A percentile compares a stretch with the other conserved stretches of the same genome.
These are phyloP conservation scores for Prorops nasuta DNA, from an alignment of 1,140 invertebrate genomes.

Conservation along the genomic window DNA sequence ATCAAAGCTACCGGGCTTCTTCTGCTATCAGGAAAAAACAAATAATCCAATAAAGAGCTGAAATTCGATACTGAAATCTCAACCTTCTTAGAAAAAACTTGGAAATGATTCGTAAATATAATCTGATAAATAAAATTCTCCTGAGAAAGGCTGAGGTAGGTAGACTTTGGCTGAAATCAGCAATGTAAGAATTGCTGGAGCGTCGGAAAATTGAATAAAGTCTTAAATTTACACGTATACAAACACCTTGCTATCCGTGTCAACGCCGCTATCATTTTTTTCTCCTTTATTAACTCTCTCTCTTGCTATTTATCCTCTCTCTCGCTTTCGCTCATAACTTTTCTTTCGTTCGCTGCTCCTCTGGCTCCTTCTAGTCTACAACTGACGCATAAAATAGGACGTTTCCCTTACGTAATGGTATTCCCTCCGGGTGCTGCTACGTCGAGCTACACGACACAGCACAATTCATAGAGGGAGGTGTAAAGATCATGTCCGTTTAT, in stretches of 20 bases:
- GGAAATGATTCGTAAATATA: no score
- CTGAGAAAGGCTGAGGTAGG: no score
- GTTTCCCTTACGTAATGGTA: conserved; percentile 30
- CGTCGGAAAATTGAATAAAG: no score
- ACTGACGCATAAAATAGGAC: conserved; percentile 9
- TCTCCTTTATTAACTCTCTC: background rate
- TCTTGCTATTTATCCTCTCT: background rate
- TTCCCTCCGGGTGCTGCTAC: conserved; percentile 22
- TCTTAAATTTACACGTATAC: no score
- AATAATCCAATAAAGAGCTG: no score
- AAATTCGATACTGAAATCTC: no score
- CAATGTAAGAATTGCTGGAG: no score
- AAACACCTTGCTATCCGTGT: background rate
- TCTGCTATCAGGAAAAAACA: no score
- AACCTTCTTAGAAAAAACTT: no score
- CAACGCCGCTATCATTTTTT: background rate
- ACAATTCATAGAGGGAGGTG: conserved; percentile 9
- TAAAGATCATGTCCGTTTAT: background rate
- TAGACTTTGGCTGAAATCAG: no score
- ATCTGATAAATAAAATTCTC: no score
- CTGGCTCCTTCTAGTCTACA: background rate
- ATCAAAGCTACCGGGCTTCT: no score
- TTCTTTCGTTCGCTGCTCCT: background rate
- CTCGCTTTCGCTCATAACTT: background rate
- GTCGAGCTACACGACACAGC: conserved; percentile 13